Evolutionary conservation across 2,888 invertebrate genomes (phyloP).

Genomic region (Sarcophaga rosellei): DNA sequence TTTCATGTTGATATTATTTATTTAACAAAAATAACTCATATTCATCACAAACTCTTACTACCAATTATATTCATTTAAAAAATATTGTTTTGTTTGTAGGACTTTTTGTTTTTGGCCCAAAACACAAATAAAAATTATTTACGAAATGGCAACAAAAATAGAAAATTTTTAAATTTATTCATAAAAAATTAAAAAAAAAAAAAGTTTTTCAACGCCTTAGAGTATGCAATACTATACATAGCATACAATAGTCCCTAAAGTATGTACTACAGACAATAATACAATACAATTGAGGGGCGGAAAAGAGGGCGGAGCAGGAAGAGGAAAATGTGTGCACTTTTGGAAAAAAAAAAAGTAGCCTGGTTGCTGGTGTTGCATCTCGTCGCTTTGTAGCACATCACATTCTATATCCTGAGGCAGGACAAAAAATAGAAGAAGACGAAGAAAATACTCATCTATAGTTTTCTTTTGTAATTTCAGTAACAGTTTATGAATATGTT

Average conservation of each 20-base stretch:
- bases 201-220: constrained; percentile 61
- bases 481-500: constrained; percentile 64
- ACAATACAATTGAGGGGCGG: background rate
- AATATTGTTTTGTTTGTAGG: constrained; percentile 42
- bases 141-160: constrained; percentile 26
- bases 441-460: constrained; percentile 36
- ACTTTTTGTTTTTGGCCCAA: constrained; percentile 18
- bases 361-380: constrained; percentile 23
- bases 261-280: constrained; percentile 23
- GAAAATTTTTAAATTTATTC: constrained; percentile 14
- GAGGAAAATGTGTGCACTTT: constrained; percentile 9
- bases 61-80: constrained; percentile 50
- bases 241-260: constrained; percentile 26
- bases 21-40: background rate
- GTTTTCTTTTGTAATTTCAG: constrained; percentile 56
- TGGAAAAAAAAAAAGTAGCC: constrained; percentile 25
- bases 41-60: constrained; percentile 19
- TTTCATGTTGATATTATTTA: background rate
- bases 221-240: constrained; percentile 47
- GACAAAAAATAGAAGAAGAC: constrained; percentile 22
- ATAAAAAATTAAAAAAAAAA: background rate
- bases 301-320: background rate
- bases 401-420: constrained; percentile 55
- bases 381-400: constrained; percentile 49
- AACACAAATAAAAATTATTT: constrained; percentile 46